Conservation (phyloP, 1,140 invertebrate species). For the Ganaspis sp. region DNA sequence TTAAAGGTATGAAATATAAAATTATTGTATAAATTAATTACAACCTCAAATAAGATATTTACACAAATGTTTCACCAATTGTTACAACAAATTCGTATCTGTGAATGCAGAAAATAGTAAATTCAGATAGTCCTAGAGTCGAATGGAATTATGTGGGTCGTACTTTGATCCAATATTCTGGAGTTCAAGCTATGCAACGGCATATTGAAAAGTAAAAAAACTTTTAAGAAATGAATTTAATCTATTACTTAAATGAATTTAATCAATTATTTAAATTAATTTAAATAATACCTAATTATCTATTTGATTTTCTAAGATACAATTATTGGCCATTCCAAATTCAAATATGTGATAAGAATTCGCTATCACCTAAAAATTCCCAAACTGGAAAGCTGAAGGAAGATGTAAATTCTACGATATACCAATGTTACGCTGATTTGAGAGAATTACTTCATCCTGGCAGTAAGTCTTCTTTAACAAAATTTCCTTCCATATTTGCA, state of each 20-base stretch:
- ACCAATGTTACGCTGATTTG: slow-evolving; percentile 62
- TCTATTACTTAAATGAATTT: no score
- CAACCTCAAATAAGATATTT: not conserved
- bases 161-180: slow-evolving; percentile 36
- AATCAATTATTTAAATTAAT: no score
- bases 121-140: slow-evolving; percentile 51
- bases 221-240: no score
- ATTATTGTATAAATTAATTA: slow-evolving; percentile 3
- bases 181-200: slow-evolving; percentile 43
- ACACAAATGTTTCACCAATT: not conserved
- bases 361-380: no score
- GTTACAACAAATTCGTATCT: not conserved
- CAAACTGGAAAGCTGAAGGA: not conserved
- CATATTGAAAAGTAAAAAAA: slow-evolving; percentile 54
- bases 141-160: slow-evolving; percentile 63
- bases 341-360: slow-evolving; percentile 22
- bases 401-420: slow-evolving; percentile 41
- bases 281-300: no score
- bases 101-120: slow-evolving; percentile 43
- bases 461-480: slow-evolving; percentile 51
- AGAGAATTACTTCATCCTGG: slow-evolving; percentile 62
- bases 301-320: slow-evolving; percentile 43
- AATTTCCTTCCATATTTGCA: not conserved
- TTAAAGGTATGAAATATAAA: slow-evolving; percentile 50
- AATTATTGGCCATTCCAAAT: slow-evolving; percentile 64